Percentiles rank a stretch among this genome's conserved stretches.
Evolutionary conservation across 2,797 vertebrate species (phyloP).

Genomic region (Danionella dracula): DNA sequence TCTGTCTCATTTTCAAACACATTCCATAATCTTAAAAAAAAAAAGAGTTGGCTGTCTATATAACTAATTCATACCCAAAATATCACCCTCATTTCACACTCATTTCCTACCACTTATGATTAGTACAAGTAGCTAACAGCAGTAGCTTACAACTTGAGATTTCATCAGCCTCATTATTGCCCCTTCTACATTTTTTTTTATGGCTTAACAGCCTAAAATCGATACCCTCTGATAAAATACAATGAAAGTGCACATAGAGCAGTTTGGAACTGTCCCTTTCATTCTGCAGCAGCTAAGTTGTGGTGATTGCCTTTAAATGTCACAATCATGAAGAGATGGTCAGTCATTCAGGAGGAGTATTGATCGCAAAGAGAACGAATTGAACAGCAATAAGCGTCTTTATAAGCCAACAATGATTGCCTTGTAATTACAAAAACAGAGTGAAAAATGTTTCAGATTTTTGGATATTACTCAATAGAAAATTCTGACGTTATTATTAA

Average conservation of each 20-base stretch:
- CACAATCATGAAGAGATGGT: conserved; percentile 34
- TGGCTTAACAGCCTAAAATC: conserved; percentile 14
- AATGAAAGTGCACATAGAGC: not conserved
- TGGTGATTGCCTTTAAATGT: conserved; percentile 49
- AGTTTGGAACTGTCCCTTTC: conserved; percentile 6
- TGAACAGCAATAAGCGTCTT: conserved; percentile 11
- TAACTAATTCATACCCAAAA: too few species aligned
- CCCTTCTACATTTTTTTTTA: conserved; percentile 24
- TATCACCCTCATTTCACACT: too few species aligned
- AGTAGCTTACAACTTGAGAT: not conserved
- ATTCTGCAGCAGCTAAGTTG: conserved; percentile 19
- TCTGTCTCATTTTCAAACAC: too few species aligned
- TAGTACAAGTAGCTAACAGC: not conserved
- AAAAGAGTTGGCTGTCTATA: too few species aligned
- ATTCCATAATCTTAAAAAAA: too few species aligned
- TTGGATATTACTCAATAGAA: too few species aligned
- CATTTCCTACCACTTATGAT: not conserved
- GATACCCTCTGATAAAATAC: conserved; percentile 28
- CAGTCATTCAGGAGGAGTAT: conserved; percentile 44
- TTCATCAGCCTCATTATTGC: conserved; percentile 4
- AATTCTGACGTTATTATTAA: too few species aligned
- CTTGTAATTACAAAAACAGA: too few species aligned
- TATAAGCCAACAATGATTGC: not conserved
- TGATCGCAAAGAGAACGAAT: conserved; percentile 27
- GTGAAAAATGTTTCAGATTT: too few species aligned